Evolutionary conservation across 2,888 invertebrate species (phyloP).

Genomic region (Heliconius charithonia): DNA sequence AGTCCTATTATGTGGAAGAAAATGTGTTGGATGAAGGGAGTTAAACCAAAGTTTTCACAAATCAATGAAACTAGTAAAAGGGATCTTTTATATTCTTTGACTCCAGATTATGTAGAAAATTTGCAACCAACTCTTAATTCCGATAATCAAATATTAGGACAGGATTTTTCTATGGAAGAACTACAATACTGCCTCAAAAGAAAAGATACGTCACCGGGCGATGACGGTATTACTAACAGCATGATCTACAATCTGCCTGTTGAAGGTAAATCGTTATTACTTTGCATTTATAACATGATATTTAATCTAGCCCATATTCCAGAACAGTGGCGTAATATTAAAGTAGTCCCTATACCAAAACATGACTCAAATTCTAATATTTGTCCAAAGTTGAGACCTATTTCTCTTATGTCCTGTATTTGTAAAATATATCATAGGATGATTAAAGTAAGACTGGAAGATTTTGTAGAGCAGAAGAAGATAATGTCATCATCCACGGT

Average conservation of each 20-base stretch:
- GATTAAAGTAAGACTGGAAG: neutral
- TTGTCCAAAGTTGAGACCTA: too few relatives aligned
- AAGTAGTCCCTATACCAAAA: too few relatives aligned
- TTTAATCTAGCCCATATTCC: too few relatives aligned
- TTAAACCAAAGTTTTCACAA: neutral
- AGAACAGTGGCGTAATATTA: too few relatives aligned
- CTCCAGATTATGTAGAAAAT: slow-evolving; percentile 12
- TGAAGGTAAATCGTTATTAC: neutral
- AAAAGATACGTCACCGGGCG: neutral
- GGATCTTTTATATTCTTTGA: neutral
- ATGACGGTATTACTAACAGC: neutral
- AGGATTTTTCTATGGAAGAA: neutral
- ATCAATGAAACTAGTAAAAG: neutral
- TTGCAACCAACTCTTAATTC: neutral
- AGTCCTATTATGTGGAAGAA: neutral
- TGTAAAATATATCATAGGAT: too few relatives aligned
- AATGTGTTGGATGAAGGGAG: slow-evolving; percentile 7
- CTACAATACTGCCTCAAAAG: neutral
- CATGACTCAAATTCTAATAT: too few relatives aligned
- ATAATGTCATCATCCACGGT: neutral
- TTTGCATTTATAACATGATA: too few relatives aligned
- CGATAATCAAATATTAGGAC: neutral
- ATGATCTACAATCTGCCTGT: neutral
- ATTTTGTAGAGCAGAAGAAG: neutral
- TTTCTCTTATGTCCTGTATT: too few relatives aligned